Base-by-base conservation (phyloP, 2,888 invertebrate genomes). In the Heliconius ismenius region DNA sequence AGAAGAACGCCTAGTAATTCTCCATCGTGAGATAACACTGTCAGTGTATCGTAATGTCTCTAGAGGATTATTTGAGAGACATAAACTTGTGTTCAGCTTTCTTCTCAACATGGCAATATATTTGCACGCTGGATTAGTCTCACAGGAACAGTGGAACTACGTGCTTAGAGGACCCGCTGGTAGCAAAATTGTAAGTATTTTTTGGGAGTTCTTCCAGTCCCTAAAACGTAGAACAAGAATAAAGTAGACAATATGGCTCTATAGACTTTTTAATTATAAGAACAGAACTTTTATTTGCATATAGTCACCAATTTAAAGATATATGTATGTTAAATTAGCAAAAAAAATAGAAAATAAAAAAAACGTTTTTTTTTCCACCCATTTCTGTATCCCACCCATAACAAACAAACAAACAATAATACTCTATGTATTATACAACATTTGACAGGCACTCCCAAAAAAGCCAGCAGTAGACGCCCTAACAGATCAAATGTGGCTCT, bases 41-140 rank as follows among this genome's bases (percentile, higher is more conserved):
- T 96, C 97, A 0, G 95, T 98, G 63, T 98, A 98, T 86, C 96
- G 96, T 13, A 98, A 98, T 85, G 97, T 98, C 54, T 98, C 98
- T 0, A 95, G 98, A 76, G 98, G 98, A 0, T 94, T 99, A 15
- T 98, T 98, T 86, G 98, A 98, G 88, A 95, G 96, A 78, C 98
- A 99, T 90, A 98, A 98, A 90, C 94, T 98, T 1, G 96, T 98
- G 76, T 98, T 97, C 88, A 98, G 97, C 85, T 97, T 98, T 86
- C 95, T 98, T 91, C 90, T 98, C 21, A 97, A 97, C 84, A 94
- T 96, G 79, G 96, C 97, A 4, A 96, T 98, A 81, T 95, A 96
- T 86, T 94, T 96, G 74, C 95, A 97, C 83, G 95, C 95, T 0
- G 95, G 95, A 0, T 85, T 91, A 0, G 95, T 98, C 18, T 87